Base-by-base conservation (phyloP, 2,797 vertebrate species). In the Falco berigora region DNA sequence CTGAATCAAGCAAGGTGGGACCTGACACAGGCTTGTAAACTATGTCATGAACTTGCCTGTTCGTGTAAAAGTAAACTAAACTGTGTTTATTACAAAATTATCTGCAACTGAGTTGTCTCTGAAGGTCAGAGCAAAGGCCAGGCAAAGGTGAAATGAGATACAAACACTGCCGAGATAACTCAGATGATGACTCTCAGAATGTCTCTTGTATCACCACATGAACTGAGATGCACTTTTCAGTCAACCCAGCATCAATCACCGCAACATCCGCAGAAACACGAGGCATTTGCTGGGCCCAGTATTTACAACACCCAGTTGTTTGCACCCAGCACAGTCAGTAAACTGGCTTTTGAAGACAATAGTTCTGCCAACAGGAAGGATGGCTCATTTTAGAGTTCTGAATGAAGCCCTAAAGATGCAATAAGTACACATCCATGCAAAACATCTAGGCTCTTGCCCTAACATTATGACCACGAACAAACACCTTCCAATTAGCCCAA, bases 261-360 rank as follows among this genome's bases (percentile, higher is more conserved):
- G 67, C 46, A 40, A 27, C 10, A 8, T 23, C 36, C 72, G 62
- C 0, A 0, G 32, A 72, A 38, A 46, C 56, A 55, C 2, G 1
- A 55, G 34, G 30, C 23, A 30, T 23, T 28, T n/a, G 20, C 16
- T 1, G 3, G 5, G 24, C 23, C n/a, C n/a, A n/a, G 56, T n/a
- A 14, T 6, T n/a, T 38, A 4, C 9, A 76, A 20, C 27, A 52
- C 9, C 24, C 40, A 18, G 17, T 62, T 36, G 6, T 13, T 20
- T 61, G 23, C 24, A 58, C 18, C 17, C 30, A 12, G 10, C 6
- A 50, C 50, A 58, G 36, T 7, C 46, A 52, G 32, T 2, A 25
- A 74, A 34, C 30, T 12, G 42, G n/a, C 40, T 58, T 71, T 59
- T 40, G 69, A 61, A 64, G 67, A 40, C 0, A 6, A 30, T 32